Conservation (phyloP, 1,140 invertebrate species). For the Aphidius ervi region DNA sequence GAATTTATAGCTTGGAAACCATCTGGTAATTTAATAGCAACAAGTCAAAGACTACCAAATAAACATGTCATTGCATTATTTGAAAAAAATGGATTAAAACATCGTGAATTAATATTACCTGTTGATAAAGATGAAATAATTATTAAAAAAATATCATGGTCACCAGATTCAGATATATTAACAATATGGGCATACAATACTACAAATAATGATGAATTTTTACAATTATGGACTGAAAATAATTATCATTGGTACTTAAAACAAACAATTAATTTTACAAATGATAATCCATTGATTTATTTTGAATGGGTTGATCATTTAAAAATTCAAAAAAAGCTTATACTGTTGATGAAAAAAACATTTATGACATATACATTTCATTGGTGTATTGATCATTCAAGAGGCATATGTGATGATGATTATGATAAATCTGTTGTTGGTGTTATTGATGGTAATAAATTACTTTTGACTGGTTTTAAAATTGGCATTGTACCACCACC, state of each 20-base stretch:
- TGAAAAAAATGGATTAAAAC: conserved; percentile 89
- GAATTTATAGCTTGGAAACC: conserved; percentile 73
- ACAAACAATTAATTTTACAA: conserved; percentile 60
- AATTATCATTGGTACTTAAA: conserved; percentile 94
- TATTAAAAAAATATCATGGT: conserved; percentile 68
- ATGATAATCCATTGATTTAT: conserved; percentile 49
- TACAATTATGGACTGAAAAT: conserved; percentile 75
- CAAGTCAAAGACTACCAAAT: conserved; percentile 61
- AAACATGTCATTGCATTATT: conserved; percentile 79
- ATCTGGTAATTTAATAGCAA: conserved; percentile 73
- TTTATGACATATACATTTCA: conserved; percentile 61
- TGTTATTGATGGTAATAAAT: conserved; percentile 74
- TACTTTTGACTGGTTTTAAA: conserved; percentile 71
- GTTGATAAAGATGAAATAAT: conserved; percentile 54
- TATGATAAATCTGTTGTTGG: conserved; percentile 61
- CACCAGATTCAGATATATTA: conserved; percentile 73
- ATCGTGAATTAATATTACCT: conserved; percentile 75
- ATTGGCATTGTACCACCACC: conserved; percentile 76
- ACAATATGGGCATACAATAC: conserved; percentile 57
- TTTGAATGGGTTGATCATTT: conserved; percentile 56
- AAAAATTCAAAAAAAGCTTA: conserved; percentile 35
- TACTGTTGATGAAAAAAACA: conserved; percentile 50
- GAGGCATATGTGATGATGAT: conserved; percentile 41
- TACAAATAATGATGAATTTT: conserved; percentile 35
- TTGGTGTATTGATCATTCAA: conserved; percentile 59